Percentiles rank a stretch among this genome's conserved stretches.
phyloP scores from a whole-genome alignment of 2,113 vertebrate genomes.

The Himantopus leucocephalus region DNA sequence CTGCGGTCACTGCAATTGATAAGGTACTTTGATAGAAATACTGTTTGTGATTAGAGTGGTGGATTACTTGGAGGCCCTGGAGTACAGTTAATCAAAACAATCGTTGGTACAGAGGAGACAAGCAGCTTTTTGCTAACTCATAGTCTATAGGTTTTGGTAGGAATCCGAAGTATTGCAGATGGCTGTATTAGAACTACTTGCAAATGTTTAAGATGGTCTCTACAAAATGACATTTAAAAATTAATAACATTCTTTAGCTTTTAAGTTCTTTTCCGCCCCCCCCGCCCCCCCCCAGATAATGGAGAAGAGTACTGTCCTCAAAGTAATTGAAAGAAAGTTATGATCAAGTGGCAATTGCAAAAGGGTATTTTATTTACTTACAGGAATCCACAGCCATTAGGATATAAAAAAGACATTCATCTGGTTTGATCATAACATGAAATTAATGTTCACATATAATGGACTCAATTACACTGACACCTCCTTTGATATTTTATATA shows the following conservation, averaged over 20 bases:
- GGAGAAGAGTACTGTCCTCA: neutral
- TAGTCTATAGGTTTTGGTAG: neutral
- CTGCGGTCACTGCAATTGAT: neutral
- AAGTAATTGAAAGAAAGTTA: neutral
- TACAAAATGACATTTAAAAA: neutral
- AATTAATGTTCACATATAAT: constrained; percentile 11
- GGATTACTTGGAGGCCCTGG: neutral
- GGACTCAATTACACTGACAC: neutral
- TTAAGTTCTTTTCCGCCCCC: neutral
- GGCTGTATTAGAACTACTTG: neutral
- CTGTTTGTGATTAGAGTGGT: constrained; percentile 1
- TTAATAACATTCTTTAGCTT: neutral
- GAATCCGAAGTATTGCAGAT: neutral
- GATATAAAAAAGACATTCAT: neutral
- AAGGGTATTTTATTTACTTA: constrained; percentile 51
- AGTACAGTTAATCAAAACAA: neutral
- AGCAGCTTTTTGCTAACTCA: neutral
- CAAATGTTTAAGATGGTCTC: neutral
- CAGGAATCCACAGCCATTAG: constrained; percentile 26
- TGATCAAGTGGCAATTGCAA: neutral
- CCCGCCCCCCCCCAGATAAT: neutral
- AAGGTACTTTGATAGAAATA: neutral
- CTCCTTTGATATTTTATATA: neutral
- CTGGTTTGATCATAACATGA: neutral
- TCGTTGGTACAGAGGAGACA: neutral